Evolutionary conservation across 2,888 invertebrate species (phyloP), one percentile per base, ranked within the genome.

Genomic region (Apamea anceps): DNA sequence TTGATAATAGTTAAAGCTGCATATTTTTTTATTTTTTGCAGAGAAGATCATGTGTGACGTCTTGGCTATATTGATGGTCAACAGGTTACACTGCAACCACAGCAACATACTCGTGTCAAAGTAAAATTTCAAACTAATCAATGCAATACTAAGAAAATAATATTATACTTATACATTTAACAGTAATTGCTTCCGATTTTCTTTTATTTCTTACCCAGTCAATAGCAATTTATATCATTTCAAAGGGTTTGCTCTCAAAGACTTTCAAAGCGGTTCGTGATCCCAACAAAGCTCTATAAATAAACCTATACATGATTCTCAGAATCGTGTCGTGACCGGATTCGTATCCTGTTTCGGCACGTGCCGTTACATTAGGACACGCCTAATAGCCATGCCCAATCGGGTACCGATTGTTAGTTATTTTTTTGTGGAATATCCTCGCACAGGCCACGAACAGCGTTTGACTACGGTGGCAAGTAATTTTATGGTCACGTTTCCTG

Each of bases 351-450:
- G 54, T 45, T 37, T 25, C 7, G 51, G 63, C 60, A 77, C 84
- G 79, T 79, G 54, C 8, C 48, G 42, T 60, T 37, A 65, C 68
- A 75, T 71, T 68, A 75, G 54, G 51, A 62, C 71, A 68, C 70
- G 32, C n/a, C 28, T 77, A 73, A 80, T 62, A 72, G 51, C 48
- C 66, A 5, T 63, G 25, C 25, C 37, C 72, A 45, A 51, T 77
- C 37, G n/a, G 48, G 21, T 45, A 62, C 63, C 15, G 28, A 57
- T 51, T 71, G 77, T 87, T 80, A 72, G 68, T 87, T 75, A 82
- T 82, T 78, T 86, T 86, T 83, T 72, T 76, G 77, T 84, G 71
- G 80, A 4, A 68, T 15, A 25, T 42, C 60, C 72, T 72, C 37
- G 21, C 32, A 42, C 45, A 25, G 37, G 42, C 32, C 37, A 79